Base-by-base conservation (phyloP, 2,113 vertebrate species). In the Antechinus stuartii region DNA sequence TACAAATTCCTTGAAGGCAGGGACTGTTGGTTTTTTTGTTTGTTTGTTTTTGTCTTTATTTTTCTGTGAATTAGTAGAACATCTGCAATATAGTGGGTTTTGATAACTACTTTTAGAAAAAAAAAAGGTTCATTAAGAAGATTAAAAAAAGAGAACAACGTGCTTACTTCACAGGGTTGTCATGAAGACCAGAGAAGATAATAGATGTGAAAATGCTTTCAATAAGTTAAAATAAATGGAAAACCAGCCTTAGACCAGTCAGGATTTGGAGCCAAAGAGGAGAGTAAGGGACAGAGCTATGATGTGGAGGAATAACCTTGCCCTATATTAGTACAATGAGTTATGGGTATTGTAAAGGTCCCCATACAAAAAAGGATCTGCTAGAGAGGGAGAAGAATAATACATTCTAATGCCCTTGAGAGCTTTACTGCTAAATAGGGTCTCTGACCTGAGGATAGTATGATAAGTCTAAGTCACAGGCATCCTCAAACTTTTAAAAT, bases 161-260 rank as follows among this genome's bases (percentile, higher is more conserved):
- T 42, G 19, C n/a, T 11, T 76, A 30, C 53, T 89, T 3, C 54
- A 92, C 61, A 24, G 89, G 19, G 23, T 89, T 10, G 3, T 91
- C 19, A 52, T 26, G 25, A 93, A 16, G 23, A 91, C 47, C 46
- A 2, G 2, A 92, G 54, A 91, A 95, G 25, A 50, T 49, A 76
- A 92, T 11, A 2, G 57, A 42, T 61, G 76, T 96, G 56, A 95
- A 93, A 14, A 42, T 92, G 24, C 52, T 90, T 90, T 47, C 30
- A 91, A 94, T 53, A 91, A 46, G n/a, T 10, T 76, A 76, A 12
- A 76, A n/a, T 16, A 76, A n/a, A 14, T 76, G 35, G 35, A 76
- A 16, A 14, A 42, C 19, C 35, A 23, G n/a, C 8, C 16, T n/a
- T 84, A n/a, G 19, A 23, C 35, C 68, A 84, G 68, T 22, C 19